Evolutionary conservation across 2,888 invertebrate genomes (phyloP), one percentile per base, ranked within the genome.

Genomic region (Volucella bombylans): DNA sequence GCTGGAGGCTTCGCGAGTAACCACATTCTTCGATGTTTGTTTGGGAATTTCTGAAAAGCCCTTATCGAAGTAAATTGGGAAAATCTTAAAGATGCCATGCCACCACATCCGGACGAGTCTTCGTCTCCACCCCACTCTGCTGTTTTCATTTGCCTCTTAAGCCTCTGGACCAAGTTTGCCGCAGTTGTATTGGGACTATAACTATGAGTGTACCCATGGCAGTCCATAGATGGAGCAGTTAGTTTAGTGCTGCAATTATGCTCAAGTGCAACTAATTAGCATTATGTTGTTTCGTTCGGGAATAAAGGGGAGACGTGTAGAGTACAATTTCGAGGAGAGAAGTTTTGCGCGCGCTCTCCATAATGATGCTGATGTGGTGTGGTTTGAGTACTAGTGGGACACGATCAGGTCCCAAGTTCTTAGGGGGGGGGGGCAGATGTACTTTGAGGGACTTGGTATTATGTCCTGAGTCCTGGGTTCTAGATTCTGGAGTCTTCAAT

Each of bases 221-320:
- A 31, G 15, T 68, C 45, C 67, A 65, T 49, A 54, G 55, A 49
- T 55, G 61, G 43, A 65, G 62, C 18, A 49, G 47, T 50, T 65
- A 72, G 68, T 64, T 72, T 81, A 72, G 71, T 47, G 77, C 50
- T 77, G 55, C 72, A 81, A 85, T 85, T 80, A 85, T 47, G 85
- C 68, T 85, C 81, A 81, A 85, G 76, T 85, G 85, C 81, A 85
- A 68, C 85, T 85, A 85, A 85, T 85, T 85, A 85, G 85, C 85
- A 81, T 85, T 85, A 77, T 76, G 76, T 47, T 80, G 72, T 55
- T 45, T 55, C 6, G 31, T 4, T 61, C 15, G 31, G 38, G 12
- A 12, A 59, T 39, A 2, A 6, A 14, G n/a, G 8, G 12, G n/a
- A 8, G 59, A 18, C 31, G 15, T 12, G n/a, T n/a, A n/a, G 45